Evolutionary conservation across 2,113 vertebrate species (phyloP).

Genomic region (Hydropotes inermis): DNA sequence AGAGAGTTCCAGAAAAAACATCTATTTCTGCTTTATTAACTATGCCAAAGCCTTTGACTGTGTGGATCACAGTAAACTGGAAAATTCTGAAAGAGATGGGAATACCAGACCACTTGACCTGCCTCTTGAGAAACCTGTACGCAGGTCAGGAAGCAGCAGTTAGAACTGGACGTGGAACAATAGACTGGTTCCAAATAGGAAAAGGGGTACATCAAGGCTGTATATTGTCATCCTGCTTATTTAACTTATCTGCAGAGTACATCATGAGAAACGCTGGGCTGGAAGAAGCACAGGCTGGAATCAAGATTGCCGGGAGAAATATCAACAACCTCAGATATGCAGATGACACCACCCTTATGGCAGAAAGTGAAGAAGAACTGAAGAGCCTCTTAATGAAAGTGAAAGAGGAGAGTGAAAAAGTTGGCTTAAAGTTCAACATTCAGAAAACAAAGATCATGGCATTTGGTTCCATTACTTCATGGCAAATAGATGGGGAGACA

Average conservation of each 20-base stretch:
- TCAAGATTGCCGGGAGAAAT: neutral
- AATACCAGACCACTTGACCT: neutral
- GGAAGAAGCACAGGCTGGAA: neutral
- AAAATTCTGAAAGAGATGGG: neutral
- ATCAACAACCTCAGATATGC: neutral
- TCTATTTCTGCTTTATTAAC: neutral
- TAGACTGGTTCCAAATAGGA: neutral
- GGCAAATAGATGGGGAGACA: neutral
- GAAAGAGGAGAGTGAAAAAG: neutral
- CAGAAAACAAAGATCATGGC: neutral
- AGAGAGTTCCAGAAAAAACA: neutral
- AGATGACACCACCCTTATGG: neutral
- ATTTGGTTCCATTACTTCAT: neutral
- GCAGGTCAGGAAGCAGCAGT: neutral
- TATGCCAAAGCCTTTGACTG: neutral
- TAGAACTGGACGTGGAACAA: neutral
- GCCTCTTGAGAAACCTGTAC: neutral
- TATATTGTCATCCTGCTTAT: neutral
- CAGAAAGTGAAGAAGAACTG: neutral
- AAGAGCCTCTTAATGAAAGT: neutral
- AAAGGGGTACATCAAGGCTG: rapidly evolving
- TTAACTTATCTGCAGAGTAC: neutral
- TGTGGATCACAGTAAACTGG: neutral
- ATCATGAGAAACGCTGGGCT: neutral
- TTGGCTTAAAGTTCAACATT: neutral